These are phyloP conservation scores for Corvus cornix DNA, from an alignment of 2,113 vertebrate genomes.

Conservation along the genomic window DNA sequence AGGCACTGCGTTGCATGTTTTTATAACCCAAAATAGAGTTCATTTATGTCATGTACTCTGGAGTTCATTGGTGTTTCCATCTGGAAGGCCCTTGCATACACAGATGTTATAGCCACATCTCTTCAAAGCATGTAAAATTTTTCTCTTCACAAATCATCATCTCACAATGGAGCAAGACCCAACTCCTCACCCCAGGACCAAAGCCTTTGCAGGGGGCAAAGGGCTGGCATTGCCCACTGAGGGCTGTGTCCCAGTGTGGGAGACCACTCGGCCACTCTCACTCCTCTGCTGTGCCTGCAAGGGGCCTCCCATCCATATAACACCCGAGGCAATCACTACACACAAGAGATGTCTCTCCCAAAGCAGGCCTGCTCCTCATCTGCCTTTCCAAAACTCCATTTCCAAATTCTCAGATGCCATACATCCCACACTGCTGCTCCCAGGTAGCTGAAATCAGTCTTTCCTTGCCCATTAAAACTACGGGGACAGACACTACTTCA, in stretches of 20 bases:
- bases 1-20: background rate
- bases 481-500: background rate
- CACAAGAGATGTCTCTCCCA: background rate
- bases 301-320: background rate
- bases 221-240: background rate
- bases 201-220: background rate
- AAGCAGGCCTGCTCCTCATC: background rate
- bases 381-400: background rate
- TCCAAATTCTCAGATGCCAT: background rate
- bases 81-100: background rate
- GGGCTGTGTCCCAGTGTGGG: too few relatives aligned
- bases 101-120: background rate
- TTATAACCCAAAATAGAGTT: background rate
- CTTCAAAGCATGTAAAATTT: background rate
- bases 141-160: background rate
- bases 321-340: rapidly evolving
- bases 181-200: background rate
- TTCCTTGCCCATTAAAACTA: background rate
- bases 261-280: background rate
- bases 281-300: background rate
- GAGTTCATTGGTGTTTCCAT: background rate
- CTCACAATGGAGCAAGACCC: background rate
- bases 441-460: background rate
- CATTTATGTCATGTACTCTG: background rate
- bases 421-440: background rate